Evolutionary conservation across 2,113 vertebrate genomes (phyloP).

Genomic region (Ictalurus punctatus): DNA sequence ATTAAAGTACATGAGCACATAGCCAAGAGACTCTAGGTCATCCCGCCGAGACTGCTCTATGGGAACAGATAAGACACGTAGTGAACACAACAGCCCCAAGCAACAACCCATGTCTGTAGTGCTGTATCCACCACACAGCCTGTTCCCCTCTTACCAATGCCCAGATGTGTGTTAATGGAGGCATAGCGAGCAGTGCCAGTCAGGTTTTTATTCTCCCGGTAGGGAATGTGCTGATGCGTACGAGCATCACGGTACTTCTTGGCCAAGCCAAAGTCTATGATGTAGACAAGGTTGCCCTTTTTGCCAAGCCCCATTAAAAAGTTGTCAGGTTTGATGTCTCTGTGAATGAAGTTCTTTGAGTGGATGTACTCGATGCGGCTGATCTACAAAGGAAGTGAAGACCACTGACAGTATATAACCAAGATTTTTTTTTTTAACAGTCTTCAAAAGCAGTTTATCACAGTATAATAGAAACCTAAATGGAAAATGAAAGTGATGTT

Average conservation of each 20-base stretch:
- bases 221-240: slow-evolving; percentile 98
- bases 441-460: neutral
- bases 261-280: slow-evolving; percentile 96
- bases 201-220: slow-evolving; percentile 97
- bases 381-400: slow-evolving; percentile 75
- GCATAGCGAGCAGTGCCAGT: slow-evolving; percentile 96
- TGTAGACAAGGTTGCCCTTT: slow-evolving; percentile 97
- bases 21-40: slow-evolving; percentile 95
- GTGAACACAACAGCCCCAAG: neutral
- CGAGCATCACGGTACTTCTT: slow-evolving; percentile 96
- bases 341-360: slow-evolving; percentile 98
- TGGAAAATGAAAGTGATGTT: neutral
- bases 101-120: neutral
- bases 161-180: slow-evolving; percentile 97
- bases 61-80: slow-evolving; percentile 20
- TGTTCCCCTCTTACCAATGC: slow-evolving; percentile 81
- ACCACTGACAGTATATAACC: neutral
- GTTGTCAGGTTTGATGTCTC: slow-evolving; percentile 96
- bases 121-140: neutral
- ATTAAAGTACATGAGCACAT: slow-evolving; percentile 99
- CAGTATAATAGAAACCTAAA: neutral
- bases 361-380: slow-evolving; percentile 97
- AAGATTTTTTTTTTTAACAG: no score
- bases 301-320: slow-evolving; percentile 98
- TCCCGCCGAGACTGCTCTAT: slow-evolving; percentile 96